Conservation (phyloP, 2,797 vertebrate genomes). For the Sternotherus odoratus region DNA sequence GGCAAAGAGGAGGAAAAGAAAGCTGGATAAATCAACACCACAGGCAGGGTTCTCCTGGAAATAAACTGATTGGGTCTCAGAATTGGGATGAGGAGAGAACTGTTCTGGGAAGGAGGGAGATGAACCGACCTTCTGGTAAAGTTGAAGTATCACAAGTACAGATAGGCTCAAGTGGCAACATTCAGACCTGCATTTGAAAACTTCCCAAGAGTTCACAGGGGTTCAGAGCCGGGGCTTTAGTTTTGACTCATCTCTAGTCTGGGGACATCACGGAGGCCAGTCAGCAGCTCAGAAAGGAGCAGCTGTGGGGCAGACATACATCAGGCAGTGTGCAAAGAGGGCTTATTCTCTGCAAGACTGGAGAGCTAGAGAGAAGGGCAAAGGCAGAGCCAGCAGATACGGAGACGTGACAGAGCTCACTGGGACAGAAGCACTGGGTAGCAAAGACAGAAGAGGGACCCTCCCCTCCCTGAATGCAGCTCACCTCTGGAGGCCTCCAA, state of each 20-base stretch:
- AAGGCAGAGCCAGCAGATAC: background rate
- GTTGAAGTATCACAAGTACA: background rate
- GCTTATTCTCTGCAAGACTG: slow-evolving; percentile 34
- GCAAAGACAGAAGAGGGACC: slow-evolving; percentile 37
- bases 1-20: background rate
- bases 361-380: slow-evolving; percentile 66
- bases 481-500: slow-evolving; percentile 95
- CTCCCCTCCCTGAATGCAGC: background rate
- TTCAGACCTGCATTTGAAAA: background rate
- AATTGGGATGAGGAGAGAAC: background rate
- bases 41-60: background rate
- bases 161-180: background rate
- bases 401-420: slow-evolving; percentile 35
- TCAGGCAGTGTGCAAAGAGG: background rate
- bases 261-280: background rate
- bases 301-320: accelerated
- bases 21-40: accelerated
- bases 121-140: background rate
- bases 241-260: background rate
- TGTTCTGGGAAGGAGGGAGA: background rate
- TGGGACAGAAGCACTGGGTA: background rate
- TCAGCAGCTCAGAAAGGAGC: background rate
- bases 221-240: background rate
- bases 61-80: background rate
- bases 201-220: background rate